Base-by-base conservation (phyloP, 1,140 invertebrate genomes). In the Calephelis virginiensis region DNA sequence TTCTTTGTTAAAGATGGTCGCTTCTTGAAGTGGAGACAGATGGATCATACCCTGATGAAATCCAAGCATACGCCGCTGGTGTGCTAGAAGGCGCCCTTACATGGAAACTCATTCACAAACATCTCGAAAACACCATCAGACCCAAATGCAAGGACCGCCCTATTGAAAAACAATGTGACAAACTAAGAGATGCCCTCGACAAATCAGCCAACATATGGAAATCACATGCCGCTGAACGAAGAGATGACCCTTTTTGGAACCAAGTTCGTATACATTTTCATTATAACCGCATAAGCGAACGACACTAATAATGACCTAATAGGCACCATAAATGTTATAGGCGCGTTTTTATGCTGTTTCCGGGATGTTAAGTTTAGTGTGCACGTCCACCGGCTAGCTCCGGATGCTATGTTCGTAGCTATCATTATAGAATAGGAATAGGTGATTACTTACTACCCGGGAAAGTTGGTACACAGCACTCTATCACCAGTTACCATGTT, bases 51-150 rank as follows among this genome's bases (percentile, higher is more conserved):
- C 93, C 94, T 5, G 95, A 96, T 82, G 92, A 93, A 70, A 92
- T 96, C 8, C 97, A 98, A 91, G 96, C 96, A 0, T 97, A 95
- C 82, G 95, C 96, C 2, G 97, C 97, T n/a, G 97, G 97, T 8
- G 92, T 97, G n/a, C 91, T 97, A 0, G 97, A 98, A 89, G 97
- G 97, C 0, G 94, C 94, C 40, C 81, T 97, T 0, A 97, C 96
- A 5, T 95, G 95, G 93, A 94, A 95, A 72, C 91, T 97, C 38
- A 97, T 98, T 63, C 94, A 95, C 80, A 94, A 95, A 76, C 95
- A 97, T 81, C 96, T 96, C 93, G 90, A 94, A 69, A 94, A 97
- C 79, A 97, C 96, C 1, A 93, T 97, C 28, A 90, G 93, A 50
- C 91, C 93, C 2, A 93, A 94, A 68, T 98, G 97, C 78, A 91